Conservation (phyloP, 2,888 invertebrate genomes). For the Limulus polyphemus region DNA sequence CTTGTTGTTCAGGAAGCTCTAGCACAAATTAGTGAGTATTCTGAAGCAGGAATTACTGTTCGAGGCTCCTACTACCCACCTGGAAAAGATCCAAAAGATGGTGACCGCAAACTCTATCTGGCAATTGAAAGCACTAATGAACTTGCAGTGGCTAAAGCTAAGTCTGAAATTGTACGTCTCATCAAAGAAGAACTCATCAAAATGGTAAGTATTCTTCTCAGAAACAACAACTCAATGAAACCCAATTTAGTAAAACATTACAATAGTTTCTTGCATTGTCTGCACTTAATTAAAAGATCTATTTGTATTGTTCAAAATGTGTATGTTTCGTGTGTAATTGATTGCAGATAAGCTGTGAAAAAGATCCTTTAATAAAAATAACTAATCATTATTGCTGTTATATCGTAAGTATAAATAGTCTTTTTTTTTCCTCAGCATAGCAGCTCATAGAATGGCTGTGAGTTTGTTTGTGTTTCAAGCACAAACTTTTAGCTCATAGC, state of each 20-base stretch:
- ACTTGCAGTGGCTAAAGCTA: constrained; percentile 86
- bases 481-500: too few species aligned
- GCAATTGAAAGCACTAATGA: constrained; percentile 98
- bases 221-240: neutral
- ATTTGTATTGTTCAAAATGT: neutral
- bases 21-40: constrained; percentile 95
- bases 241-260: too few species aligned
- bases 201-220: constrained; percentile 38
- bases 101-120: constrained; percentile 88
- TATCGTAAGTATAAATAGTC: too few species aligned
- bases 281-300: neutral
- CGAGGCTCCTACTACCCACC: constrained; percentile 86
- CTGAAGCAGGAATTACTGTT: constrained; percentile 96
- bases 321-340: neutral
- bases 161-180: constrained; percentile 89
- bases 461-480: too few species aligned
- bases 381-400: too few species aligned
- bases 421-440: too few species aligned
- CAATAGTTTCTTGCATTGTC: neutral
- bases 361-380: neutral
- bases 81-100: constrained; percentile 73
- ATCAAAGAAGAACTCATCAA: constrained; percentile 96
- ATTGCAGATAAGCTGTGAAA: neutral
- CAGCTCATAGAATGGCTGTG: too few species aligned
- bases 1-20: constrained; percentile 63